phyloP scores from a whole-genome alignment of 1,140 invertebrate genomes.

The Heliconius himera region DNA sequence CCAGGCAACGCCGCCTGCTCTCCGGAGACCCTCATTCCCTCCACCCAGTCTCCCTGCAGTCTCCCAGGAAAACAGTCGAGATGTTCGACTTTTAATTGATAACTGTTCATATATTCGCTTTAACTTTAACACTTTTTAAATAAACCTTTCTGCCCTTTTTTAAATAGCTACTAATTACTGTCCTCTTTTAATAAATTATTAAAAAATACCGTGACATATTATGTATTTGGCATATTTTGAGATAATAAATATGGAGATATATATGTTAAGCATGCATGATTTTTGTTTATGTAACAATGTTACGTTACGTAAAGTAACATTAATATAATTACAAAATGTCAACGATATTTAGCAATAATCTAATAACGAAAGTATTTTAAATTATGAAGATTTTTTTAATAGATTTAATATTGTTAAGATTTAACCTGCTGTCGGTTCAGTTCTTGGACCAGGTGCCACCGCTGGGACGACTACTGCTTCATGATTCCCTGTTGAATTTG shows the following conservation, averaged over 20 bases:
- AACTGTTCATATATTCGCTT: constrained; percentile 47
- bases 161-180: too few species aligned
- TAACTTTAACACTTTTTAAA: neutral
- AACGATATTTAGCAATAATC: neutral
- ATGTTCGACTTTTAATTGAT: constrained; percentile 74
- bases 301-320: too few species aligned
- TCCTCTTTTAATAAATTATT: too few species aligned
- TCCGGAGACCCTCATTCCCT: constrained; percentile 56
- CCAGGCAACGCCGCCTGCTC: constrained; percentile 71
- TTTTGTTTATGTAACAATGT: too few species aligned
- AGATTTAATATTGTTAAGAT: neutral
- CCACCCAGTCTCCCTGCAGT: constrained; percentile 50
- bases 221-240: too few species aligned
- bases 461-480: constrained; percentile 46
- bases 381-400: neutral
- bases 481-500: constrained; percentile 54
- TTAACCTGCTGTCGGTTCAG: neutral
- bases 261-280: too few species aligned
- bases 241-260: too few species aligned
- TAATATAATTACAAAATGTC: neutral
- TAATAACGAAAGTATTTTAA: too few species aligned
- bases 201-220: too few species aligned
- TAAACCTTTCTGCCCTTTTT: neutral
- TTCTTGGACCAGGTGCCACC: constrained; percentile 39
- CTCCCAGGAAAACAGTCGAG: constrained; percentile 70